phyloP scores from a whole-genome alignment of 2,888 invertebrate genomes.

The Lasioglossum villosulum region DNA sequence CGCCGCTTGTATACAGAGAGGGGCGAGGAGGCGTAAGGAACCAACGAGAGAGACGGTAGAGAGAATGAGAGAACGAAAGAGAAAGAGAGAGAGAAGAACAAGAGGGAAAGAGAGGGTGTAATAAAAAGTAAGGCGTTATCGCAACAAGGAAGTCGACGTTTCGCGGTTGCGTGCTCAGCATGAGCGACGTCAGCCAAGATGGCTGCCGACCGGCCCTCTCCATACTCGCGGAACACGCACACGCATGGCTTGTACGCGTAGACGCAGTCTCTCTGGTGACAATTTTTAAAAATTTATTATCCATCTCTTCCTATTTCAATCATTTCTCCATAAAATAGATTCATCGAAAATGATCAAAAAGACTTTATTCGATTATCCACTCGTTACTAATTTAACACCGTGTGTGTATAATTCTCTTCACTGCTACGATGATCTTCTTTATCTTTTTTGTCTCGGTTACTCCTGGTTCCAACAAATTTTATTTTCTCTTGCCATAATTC shows the following conservation, averaged over 20 bases:
- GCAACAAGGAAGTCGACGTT: slow-evolving; percentile 74
- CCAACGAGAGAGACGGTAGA: slow-evolving; percentile 25
- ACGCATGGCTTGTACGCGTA: slow-evolving; percentile 37
- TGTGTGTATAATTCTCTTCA: neutral
- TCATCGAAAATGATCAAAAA: slow-evolving; percentile 59
- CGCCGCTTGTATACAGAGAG: slow-evolving; percentile 35
- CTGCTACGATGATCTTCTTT: neutral
- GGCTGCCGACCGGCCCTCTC: slow-evolving; percentile 67
- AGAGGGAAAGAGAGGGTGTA: slow-evolving; percentile 40
- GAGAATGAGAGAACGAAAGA: slow-evolving; percentile 9
- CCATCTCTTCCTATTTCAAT: neutral
- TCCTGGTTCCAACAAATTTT: neutral
- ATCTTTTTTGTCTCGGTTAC: neutral
- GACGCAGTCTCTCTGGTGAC: slow-evolving; percentile 72
- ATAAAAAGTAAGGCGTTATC: slow-evolving; percentile 75
- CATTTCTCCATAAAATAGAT: slow-evolving; percentile 54
- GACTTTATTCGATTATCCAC: neutral
- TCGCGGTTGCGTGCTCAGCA: slow-evolving; percentile 75
- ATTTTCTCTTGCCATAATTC: neutral
- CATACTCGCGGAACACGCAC: slow-evolving; percentile 61
- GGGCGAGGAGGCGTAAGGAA: slow-evolving; percentile 24
- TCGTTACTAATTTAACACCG: neutral
- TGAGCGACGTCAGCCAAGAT: slow-evolving; percentile 76
- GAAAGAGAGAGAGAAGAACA: neutral
- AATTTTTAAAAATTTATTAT: slow-evolving; percentile 9